Conservation (phyloP, 2,797 vertebrate genomes). For the Acrossocheilus wenchowensis region DNA sequence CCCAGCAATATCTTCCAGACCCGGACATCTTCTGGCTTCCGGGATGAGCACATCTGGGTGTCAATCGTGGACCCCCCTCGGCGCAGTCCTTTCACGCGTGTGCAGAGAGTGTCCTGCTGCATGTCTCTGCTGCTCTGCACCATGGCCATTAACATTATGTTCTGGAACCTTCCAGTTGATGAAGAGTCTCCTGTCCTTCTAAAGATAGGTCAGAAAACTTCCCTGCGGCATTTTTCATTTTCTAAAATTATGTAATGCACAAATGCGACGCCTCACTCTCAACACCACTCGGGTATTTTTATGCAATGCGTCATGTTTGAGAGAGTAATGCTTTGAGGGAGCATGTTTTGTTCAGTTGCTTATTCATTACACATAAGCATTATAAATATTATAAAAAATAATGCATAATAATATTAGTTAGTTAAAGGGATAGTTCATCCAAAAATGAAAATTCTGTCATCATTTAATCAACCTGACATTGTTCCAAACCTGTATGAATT, state of each 20-base stretch:
- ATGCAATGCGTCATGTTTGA: not conserved
- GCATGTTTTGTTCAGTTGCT: not conserved
- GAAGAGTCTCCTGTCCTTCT: slow-evolving; percentile 72
- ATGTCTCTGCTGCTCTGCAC: slow-evolving; percentile 86
- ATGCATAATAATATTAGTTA: not conserved
- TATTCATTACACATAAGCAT: not conserved
- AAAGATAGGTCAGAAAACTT: slow-evolving; percentile 70
- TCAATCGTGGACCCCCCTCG: slow-evolving; percentile 82
- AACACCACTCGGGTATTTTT: not conserved
- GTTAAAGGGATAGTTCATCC: not conserved
- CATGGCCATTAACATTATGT: slow-evolving; percentile 87
- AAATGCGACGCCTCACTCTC: not conserved
- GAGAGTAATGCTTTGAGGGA: not conserved
- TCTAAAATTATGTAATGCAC: not conserved
- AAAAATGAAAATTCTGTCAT: not conserved
- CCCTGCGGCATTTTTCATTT: not conserved
- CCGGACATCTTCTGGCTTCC: slow-evolving; percentile 80
- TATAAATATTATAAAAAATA: not conserved
- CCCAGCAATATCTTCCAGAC: slow-evolving; percentile 82
- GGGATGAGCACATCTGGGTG: slow-evolving; percentile 87
- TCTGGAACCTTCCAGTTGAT: slow-evolving; percentile 81
- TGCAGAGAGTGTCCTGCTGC: slow-evolving; percentile 85
- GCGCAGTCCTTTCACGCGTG: slow-evolving; percentile 82
- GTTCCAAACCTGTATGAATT: not conserved
- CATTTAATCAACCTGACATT: too few relatives aligned